phyloP scores from a whole-genome alignment of 2,797 vertebrate species.

The Phyllotis vaccarum region DNA sequence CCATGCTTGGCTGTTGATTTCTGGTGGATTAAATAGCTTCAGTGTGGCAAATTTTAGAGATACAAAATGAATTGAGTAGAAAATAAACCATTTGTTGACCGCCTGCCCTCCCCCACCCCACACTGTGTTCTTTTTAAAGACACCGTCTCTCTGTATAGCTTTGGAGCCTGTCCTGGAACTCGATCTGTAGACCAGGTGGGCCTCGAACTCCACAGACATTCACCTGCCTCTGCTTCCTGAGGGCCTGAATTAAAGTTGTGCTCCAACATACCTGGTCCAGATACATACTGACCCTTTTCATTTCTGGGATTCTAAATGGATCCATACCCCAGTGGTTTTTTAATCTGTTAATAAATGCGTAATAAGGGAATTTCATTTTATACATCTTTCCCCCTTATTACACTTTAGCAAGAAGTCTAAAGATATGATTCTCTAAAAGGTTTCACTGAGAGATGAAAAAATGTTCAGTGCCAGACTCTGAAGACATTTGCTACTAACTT shows the following conservation, averaged over 20 bases:
- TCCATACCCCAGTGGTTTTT: neutral
- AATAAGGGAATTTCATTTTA: neutral
- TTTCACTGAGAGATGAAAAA: slow-evolving; percentile 38
- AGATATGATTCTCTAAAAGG: slow-evolving; percentile 36
- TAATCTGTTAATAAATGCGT: neutral
- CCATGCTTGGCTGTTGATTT: neutral
- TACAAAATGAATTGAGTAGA: neutral
- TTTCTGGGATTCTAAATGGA: neutral
- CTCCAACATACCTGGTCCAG: neutral
- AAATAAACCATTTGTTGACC: slow-evolving; percentile 3
- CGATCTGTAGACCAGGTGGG: neutral
- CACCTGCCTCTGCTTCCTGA: neutral
- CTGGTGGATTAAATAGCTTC: neutral
- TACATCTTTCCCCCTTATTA: neutral
- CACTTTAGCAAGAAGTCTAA: slow-evolving; percentile 45
- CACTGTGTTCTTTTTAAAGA: neutral
- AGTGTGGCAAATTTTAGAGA: slow-evolving; percentile 1
- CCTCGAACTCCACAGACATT: neutral
- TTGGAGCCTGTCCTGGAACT: neutral
- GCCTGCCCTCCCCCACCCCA: too few relatives aligned
- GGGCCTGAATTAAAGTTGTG: neutral
- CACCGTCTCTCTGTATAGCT: neutral
- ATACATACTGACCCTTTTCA: neutral
- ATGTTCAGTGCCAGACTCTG: slow-evolving; percentile 23
- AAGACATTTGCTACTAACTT: slow-evolving; percentile 30